Evolutionary conservation across 2,888 invertebrate genomes (phyloP), one percentile per base, ranked within the genome.

Genomic region (Drosophila incognita): DNA sequence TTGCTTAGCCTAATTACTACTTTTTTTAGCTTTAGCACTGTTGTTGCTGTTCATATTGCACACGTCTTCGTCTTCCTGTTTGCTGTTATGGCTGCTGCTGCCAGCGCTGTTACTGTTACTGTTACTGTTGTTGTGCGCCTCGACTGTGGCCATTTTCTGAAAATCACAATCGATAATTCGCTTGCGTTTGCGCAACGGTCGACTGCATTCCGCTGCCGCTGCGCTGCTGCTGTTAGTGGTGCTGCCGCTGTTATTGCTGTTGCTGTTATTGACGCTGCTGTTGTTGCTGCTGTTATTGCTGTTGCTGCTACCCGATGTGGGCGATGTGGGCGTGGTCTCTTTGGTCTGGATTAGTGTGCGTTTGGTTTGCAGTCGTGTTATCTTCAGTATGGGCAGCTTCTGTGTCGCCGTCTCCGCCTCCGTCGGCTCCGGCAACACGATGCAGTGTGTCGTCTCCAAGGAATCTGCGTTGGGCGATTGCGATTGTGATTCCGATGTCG

Each of bases 131-230:
- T 24, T 69, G 36, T 74, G 46, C 15, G 57, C 36, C 18, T 79
- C 85, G 8, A n/a, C 53, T 13, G 77, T 8, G n/a, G 83, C 82
- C 58, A 92, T 90, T 71, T 92, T 91, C 56, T 92, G 92, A 69
- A 92, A 93, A 83, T 93, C 93, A 77, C 93, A 93, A 80, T 95
- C 95, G 13, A 95, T 95, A n/a, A 95, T 93, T 93, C 95, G 94
- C 87, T 95, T 95, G 48, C 95, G 93, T 89, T 95, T 95, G 64
- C 95, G 92, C 78, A 95, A 86, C 7, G 95, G 95, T 76, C 95
- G 93, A 40, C 94, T 94, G 27, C 94, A 95, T 83, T 95, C 95
- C 13, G 84, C 86, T 15, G 80, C 62, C 4, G 77, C 65, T 15
- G 94, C 92, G 91, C 73, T 94, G 94, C 36, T 48, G 63, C 31